Evolutionary conservation across 2,113 vertebrate species (phyloP).

Genomic region (Mastomys natalensis): DNA sequence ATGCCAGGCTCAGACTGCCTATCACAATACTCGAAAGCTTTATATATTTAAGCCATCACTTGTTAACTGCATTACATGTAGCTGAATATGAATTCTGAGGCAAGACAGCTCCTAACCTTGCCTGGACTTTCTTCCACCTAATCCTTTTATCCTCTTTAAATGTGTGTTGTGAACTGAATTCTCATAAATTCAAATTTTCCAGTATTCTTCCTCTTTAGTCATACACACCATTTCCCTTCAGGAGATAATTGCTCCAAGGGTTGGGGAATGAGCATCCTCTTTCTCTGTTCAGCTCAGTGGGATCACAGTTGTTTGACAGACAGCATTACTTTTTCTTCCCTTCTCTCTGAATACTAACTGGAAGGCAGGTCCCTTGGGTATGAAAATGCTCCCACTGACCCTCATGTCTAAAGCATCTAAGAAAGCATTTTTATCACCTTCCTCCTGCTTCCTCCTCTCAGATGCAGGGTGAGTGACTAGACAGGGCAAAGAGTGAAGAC

Average conservation of each 20-base stretch:
- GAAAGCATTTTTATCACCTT: constrained; percentile 23
- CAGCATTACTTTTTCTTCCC: background rate
- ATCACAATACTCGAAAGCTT: background rate
- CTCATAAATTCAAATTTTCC: background rate
- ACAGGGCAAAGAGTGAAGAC: background rate
- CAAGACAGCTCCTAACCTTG: background rate
- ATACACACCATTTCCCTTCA: background rate
- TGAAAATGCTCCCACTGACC: background rate
- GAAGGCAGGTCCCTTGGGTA: background rate
- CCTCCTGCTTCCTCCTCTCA: background rate
- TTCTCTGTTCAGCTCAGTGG: background rate
- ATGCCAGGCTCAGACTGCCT: background rate
- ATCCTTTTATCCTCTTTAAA: constrained; percentile 26
- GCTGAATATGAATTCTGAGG: background rate
- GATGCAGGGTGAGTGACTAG: background rate
- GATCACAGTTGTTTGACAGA: background rate
- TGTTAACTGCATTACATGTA: background rate
- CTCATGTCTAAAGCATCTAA: background rate
- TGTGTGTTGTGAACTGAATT: constrained; percentile 15
- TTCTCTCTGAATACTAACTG: background rate
- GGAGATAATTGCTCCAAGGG: background rate
- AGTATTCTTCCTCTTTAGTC: background rate
- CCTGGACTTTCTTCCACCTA: background rate
- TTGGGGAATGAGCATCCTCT: background rate
- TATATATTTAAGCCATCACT: background rate